These are phyloP conservation scores for Microplitis manilae DNA, from an alignment of 2,888 invertebrate genomes.

Conservation along the genomic window DNA sequence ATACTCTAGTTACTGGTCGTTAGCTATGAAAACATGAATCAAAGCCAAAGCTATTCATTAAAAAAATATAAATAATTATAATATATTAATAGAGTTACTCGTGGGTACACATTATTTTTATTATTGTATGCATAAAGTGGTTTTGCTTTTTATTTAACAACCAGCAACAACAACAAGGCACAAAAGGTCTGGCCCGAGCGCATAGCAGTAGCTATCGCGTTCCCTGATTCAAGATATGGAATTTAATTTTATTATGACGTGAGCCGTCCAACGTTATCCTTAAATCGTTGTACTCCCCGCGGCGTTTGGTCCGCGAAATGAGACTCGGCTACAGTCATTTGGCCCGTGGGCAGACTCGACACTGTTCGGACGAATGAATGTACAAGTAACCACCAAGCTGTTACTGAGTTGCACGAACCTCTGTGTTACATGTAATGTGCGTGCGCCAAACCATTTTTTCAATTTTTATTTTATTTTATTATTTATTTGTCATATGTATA, in stretches of 20 bases:
- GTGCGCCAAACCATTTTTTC: slow-evolving; percentile 25
- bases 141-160: not conserved
- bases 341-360: slow-evolving; percentile 41
- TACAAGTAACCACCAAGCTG: not conserved
- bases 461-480: slow-evolving; percentile 28
- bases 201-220: slow-evolving; percentile 61
- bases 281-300: slow-evolving; percentile 58
- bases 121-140: slow-evolving; percentile 52
- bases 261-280: slow-evolving; percentile 60
- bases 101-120: slow-evolving; percentile 30
- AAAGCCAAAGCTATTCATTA: slow-evolving; percentile 54
- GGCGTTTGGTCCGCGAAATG: slow-evolving; percentile 50
- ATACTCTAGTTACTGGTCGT: slow-evolving; percentile 37
- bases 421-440: not conserved
- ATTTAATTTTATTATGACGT: slow-evolving; percentile 65
- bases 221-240: slow-evolving; percentile 62
- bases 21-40: slow-evolving; percentile 57
- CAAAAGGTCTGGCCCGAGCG: slow-evolving; percentile 28
- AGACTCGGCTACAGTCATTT: slow-evolving; percentile 47
- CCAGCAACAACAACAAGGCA: not conserved
- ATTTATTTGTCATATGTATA: slow-evolving; percentile 13
- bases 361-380: slow-evolving; percentile 19
- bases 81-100: no score
- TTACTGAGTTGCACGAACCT: no score
- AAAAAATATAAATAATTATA: slow-evolving; percentile 44